Evolutionary conservation across 1,140 invertebrate species (phyloP), one percentile per base, ranked within the genome.

Genomic region (Zaprionus davidi): DNA sequence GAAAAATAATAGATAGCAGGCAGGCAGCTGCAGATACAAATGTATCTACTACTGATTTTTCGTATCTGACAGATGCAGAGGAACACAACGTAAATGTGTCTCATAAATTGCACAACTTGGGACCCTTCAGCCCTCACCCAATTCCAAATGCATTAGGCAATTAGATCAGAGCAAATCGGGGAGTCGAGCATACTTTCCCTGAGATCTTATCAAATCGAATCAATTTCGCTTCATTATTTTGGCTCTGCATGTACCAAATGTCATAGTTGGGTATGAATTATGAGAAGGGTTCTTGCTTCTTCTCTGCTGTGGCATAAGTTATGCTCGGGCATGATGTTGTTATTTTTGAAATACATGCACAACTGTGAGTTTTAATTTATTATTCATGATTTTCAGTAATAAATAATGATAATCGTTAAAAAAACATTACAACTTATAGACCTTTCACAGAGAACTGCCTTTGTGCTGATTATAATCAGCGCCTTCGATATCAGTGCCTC

Each of bases 81-180:
- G 57, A 69, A 58, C 46, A 63, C 68, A 57, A 63, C 64, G 62
- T 49, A 63, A 34, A 76, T 59, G 71, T 79, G 82, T 85, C 83
- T 62, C 83, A 86, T 86, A 86, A 86, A 86, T 87, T 86, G 80
- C 83, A 78, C 72, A 15, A 53, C 51, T 24, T 68, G 60, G 58
- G 60, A 64, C 13, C 13, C 41, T 15, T 17, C 41, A 44, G 41
- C 31, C 31, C n/a, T 70, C 56, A 70, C 71, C 75, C 82, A 71
- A 87, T 87, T 87, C 74, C 53, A 60, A 78, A 70, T 79, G 77
- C 72, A 87, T 86, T 86, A 77, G 67, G 69, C 70, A 86, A 86
- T 80, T 87, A 80, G 80, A 78, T 64, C 77, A 68, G 41, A 75
- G 28, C 41, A 77, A 64, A 46, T 46, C 41, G 17, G 7, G 9